Conservation (phyloP, 2,888 invertebrate genomes). For the Agrochola macilenta region DNA sequence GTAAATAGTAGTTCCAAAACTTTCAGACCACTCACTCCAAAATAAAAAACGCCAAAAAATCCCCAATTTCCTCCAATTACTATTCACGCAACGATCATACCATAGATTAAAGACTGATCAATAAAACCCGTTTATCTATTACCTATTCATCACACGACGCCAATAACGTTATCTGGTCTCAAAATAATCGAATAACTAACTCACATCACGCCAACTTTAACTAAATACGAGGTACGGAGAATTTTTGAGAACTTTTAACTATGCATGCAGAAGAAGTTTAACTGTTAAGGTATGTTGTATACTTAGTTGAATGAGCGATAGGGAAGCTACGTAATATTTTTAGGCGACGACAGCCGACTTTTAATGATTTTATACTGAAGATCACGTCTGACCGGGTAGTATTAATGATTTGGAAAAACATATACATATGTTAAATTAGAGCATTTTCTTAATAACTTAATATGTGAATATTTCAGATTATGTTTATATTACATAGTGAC, state of each 20-base stretch:
- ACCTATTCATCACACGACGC: constrained; percentile 48
- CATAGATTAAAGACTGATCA: constrained; percentile 30
- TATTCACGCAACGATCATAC: constrained; percentile 3
- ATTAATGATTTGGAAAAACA: too few relatives aligned
- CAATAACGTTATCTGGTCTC: constrained; percentile 69
- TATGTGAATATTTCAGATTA: too few relatives aligned
- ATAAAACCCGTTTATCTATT: constrained; percentile 56
- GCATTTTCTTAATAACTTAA: too few relatives aligned
- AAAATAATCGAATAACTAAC: constrained; percentile 67
- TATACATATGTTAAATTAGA: too few relatives aligned
- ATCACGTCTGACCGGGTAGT: too few relatives aligned
- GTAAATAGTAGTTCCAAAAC: neutral
- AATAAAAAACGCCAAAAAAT: neutral
- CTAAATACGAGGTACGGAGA: constrained; percentile 69
- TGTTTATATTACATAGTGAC: too few relatives aligned
- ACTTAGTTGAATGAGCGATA: neutral
- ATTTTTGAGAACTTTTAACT: constrained; percentile 57
- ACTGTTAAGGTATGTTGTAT: constrained; percentile 17
- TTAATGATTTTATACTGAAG: too few relatives aligned
- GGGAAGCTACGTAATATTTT: neutral
- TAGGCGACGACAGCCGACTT: too few relatives aligned
- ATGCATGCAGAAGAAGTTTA: neutral
- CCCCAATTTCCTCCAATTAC: constrained; percentile 1
- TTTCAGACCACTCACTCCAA: constrained; percentile 1
- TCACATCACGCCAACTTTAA: constrained; percentile 72